phyloP scores from a whole-genome alignment of 2,888 invertebrate species.

The Andrena camellia region DNA sequence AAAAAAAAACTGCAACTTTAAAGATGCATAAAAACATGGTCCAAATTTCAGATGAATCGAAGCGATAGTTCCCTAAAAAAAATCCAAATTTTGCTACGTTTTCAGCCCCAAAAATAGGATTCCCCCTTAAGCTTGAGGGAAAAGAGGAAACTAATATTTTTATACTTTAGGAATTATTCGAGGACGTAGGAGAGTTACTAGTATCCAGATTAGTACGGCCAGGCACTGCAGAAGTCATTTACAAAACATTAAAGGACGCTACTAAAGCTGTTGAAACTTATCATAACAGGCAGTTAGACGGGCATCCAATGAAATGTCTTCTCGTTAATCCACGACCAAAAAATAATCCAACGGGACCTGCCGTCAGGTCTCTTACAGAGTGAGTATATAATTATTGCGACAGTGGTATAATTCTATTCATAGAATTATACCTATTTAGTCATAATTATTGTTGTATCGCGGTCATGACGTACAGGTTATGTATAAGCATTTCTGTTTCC shows the following conservation, averaged over 20 bases:
- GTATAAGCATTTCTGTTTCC: slow-evolving; percentile 12
- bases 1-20: too few species aligned
- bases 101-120: not conserved
- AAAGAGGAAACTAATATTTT: not conserved
- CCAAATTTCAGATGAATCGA: too few species aligned
- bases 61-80: too few species aligned
- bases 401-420: not conserved
- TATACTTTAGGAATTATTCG: slow-evolving; percentile 93
- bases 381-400: slow-evolving; percentile 65
- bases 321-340: slow-evolving; percentile 92
- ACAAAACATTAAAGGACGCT: slow-evolving; percentile 94
- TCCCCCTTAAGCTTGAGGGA: not conserved
- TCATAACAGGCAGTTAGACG: slow-evolving; percentile 96
- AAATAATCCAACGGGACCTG: slow-evolving; percentile 87
- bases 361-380: slow-evolving; percentile 83
- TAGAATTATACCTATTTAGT: not conserved
- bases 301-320: slow-evolving; percentile 96
- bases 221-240: slow-evolving; percentile 96
- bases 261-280: slow-evolving; percentile 96
- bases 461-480: not conserved
- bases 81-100: too few species aligned
- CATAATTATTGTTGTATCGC: not conserved
- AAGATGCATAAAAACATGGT: too few species aligned
- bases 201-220: slow-evolving; percentile 94
- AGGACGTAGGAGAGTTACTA: slow-evolving; percentile 95